Base-by-base conservation (phyloP, 1,140 invertebrate genomes). In the Arion vulgaris region DNA sequence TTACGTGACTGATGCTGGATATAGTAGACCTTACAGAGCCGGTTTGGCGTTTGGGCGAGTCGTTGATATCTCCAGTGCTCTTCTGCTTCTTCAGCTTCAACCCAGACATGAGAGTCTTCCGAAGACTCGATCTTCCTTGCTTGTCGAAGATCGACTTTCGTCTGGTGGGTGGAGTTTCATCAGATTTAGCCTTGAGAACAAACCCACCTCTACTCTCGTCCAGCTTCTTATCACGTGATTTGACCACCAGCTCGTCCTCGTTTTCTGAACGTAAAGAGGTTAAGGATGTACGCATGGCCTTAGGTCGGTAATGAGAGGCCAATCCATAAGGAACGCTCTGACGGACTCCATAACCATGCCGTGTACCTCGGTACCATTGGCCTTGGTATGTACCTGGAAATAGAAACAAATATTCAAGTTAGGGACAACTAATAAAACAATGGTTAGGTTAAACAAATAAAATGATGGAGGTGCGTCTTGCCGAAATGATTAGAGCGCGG, bases 281-380 rank as follows among this genome's bases (percentile, higher is more conserved):
- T 84, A 97, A 91, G 15, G 97, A 98, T 15, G 96, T 95, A 62
- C 92, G 87, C 53, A 97, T 94, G 49, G 97, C 93, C 88, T 95
- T 94, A 82, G 95, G 95, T 62, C 92, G 92, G 41, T 96, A 95
- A 80, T 97, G 95, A 1, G 93, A 90, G 23, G 93, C 94, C 78
- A 92, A 86, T 53, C 98, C 98, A 93, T 99, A 99, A 17, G 98
- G 96, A 19, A 98, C 98, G 88, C 97, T 98, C 73, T 96, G 96
- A 62, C 98, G 94, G 32, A 99, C 98, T 15, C 99, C 99, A 91
- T 99, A 99, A 4, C 98, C 98, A 91, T 99, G 98, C 51, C 98
- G 94, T 95, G 98, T 96, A 0, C 99, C 99, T 80, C 98, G 95
- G 90, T 98, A 94, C 98, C 98, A 99, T 95, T 99, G 98, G 83